Evolutionary conservation across 2,113 vertebrate genomes (phyloP).

Genomic region (Hiodon alosoides): DNA sequence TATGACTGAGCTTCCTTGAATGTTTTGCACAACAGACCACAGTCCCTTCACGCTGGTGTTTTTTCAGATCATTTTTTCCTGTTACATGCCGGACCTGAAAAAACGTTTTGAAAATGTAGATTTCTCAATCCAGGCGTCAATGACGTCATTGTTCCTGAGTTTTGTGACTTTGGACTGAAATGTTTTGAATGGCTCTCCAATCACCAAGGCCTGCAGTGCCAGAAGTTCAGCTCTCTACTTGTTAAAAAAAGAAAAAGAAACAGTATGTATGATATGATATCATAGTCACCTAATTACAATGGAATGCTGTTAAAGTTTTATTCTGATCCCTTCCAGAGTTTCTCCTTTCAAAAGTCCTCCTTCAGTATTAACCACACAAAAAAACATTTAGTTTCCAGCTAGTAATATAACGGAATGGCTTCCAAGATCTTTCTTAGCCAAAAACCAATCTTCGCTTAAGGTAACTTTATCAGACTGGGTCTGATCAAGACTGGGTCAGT

Average conservation of each 20-base stretch:
- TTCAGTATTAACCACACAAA: no score
- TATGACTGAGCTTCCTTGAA: neutral
- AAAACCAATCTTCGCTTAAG: no score
- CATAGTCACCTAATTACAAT: constrained; percentile 1
- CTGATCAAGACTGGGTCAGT: no score
- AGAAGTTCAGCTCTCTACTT: neutral
- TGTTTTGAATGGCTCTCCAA: neutral
- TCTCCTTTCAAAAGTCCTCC: no score
- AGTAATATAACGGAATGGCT: no score
- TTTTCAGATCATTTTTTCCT: neutral
- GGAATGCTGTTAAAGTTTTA: constrained; percentile 3
- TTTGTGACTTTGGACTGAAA: neutral
- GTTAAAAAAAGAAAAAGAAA: no score
- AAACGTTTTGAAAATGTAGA: neutral
- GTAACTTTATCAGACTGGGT: no score
- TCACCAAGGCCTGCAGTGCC: no score
- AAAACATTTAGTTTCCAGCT: no score
- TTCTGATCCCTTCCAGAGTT: neutral
- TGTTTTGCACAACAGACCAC: neutral
- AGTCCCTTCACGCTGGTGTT: neutral
- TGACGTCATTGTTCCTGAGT: neutral
- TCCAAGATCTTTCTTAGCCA: no score
- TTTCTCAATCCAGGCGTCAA: neutral
- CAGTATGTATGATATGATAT: neutral
- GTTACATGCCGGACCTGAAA: neutral